Evolutionary conservation across 35 echinoderm and acorn worm species (phyloP).

Genomic region (Acanthaster planci): DNA sequence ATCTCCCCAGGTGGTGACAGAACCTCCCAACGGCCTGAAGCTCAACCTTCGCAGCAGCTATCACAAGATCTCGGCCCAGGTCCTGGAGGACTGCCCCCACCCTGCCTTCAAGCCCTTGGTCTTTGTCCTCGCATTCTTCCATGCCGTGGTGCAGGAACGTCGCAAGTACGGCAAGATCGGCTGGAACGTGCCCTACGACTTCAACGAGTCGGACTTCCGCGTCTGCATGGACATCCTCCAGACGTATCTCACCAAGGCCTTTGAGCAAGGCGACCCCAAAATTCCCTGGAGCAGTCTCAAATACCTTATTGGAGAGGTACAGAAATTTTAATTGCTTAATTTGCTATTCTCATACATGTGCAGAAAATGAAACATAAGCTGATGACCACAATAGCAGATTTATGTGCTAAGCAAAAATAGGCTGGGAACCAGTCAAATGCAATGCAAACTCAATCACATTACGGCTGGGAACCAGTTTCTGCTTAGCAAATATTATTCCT

Average conservation of each 20-base stretch:
- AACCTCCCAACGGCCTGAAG: slow-evolving; percentile 98
- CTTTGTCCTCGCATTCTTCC: slow-evolving; percentile 94
- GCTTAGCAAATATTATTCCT: too few species aligned
- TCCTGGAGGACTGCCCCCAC: slow-evolving; percentile 90
- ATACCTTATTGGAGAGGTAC: slow-evolving; percentile 97
- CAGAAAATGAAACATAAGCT: too few species aligned
- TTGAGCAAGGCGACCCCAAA: slow-evolving; percentile 88
- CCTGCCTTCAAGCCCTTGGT: slow-evolving; percentile 91
- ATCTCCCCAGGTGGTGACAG: slow-evolving; percentile 81
- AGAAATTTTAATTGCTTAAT: neutral
- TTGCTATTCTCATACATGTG: too few species aligned
- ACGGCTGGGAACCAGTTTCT: too few species aligned
- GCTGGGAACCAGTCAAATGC: too few species aligned
- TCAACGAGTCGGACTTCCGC: slow-evolving; percentile 97
- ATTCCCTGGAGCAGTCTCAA: slow-evolving; percentile 99
- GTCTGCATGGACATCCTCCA: slow-evolving; percentile 90
- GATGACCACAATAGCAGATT: too few species aligned
- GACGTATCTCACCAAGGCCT: slow-evolving; percentile 91
- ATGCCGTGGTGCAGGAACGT: slow-evolving; percentile 95
- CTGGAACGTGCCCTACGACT: slow-evolving; percentile 98
- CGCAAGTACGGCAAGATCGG: slow-evolving; percentile 98
- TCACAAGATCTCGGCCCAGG: slow-evolving; percentile 89
- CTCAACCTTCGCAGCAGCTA: slow-evolving; percentile 95
- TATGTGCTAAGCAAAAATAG: too few species aligned
- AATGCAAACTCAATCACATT: too few species aligned